Base-by-base conservation (phyloP, 2,113 vertebrate genomes). In the Nycticryphes semicollaris region DNA sequence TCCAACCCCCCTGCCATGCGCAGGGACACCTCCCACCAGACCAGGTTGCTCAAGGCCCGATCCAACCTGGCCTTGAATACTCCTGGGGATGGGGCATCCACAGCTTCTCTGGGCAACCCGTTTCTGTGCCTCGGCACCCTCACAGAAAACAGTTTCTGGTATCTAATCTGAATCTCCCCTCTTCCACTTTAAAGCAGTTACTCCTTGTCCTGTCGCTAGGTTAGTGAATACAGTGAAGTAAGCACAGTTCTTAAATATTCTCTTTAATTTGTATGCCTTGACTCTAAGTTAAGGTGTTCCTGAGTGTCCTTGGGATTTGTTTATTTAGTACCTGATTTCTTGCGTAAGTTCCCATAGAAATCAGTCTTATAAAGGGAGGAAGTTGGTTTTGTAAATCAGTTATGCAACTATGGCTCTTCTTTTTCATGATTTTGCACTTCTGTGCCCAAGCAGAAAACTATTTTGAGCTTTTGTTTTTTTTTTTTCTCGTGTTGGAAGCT, bases 301-400 rank as follows among this genome's bases (percentile, higher is more conserved):
- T 64, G 66, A 70, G 10, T 18, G 35, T 67, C 64, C 33, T 56
- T 90, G 39, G 30, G 53, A 54, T 86, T 80, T 86, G 50, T 91
- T 90, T 88, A 25, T 93, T 95, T 92, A 90, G 39, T 78, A 81
- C 33, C 56, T 75, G 47, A 48, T 92, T 84, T 86, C 31, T 89
- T 82, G 31, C 67, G 18, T 66, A 73, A 67, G 48, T 96, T 53
- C 68, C 76, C 56, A 41, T 92, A 63, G 88, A 90, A 92, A 86
- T 78, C 11, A 89, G 45, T 72, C 66, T 84, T 68, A 72, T 82
- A 79, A 90, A 93, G 48, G 91, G 14, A 76, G 88, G 87, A 95
- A 95, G 92, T 96, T 96, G 85, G 90, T 86, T 95, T 93, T 81
- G 25, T 57, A 87, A 27, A 87, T 82, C 39, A 82, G n/a, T 90